Percentiles rank a stretch among this genome's conserved stretches.
Conservation (phyloP, 2,797 vertebrate genomes). For the Mus caroli region DNA sequence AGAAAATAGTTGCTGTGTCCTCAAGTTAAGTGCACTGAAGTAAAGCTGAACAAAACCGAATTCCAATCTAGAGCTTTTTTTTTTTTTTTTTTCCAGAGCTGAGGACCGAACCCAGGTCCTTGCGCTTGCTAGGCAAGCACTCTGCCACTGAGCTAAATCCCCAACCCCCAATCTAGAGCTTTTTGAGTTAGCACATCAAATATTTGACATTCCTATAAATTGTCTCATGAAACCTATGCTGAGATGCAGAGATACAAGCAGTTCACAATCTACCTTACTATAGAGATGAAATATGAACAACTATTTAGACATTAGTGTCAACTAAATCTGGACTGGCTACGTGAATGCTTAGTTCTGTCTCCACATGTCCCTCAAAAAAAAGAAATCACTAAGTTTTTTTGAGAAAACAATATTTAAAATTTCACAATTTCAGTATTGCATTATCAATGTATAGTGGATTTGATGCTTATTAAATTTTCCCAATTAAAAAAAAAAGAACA, state of each 20-base stretch:
- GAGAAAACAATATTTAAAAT: constrained; percentile 78
- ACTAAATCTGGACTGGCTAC: constrained; percentile 70
- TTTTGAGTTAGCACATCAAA: constrained; percentile 77
- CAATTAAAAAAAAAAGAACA: constrained; percentile 54
- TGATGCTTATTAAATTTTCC: constrained; percentile 88
- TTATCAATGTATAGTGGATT: constrained; percentile 86
- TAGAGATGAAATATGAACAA: constrained; percentile 77
- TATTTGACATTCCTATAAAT: constrained; percentile 75
- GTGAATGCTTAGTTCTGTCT: constrained; percentile 69
- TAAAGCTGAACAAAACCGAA: constrained; percentile 61
- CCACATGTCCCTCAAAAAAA: constrained; percentile 76
- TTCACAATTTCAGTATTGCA: constrained; percentile 86
- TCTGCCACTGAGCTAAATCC: too few species aligned
- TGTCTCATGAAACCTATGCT: constrained; percentile 78
- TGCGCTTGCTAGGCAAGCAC: too few species aligned
- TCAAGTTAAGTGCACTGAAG: constrained; percentile 57
- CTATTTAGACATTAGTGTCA: constrained; percentile 64
- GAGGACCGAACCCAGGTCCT: too few species aligned
- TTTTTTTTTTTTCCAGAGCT: too few species aligned
- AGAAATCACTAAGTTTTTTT: constrained; percentile 71
- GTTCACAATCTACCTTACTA: constrained; percentile 70
- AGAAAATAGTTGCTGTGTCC: constrained; percentile 61
- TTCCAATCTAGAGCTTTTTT: constrained; percentile 59
- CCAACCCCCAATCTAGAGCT: constrained; percentile 55
- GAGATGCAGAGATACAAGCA: constrained; percentile 76